phyloP scores from a whole-genome alignment of 2,888 invertebrate species.

The Gandaritis pyraliata region DNA sequence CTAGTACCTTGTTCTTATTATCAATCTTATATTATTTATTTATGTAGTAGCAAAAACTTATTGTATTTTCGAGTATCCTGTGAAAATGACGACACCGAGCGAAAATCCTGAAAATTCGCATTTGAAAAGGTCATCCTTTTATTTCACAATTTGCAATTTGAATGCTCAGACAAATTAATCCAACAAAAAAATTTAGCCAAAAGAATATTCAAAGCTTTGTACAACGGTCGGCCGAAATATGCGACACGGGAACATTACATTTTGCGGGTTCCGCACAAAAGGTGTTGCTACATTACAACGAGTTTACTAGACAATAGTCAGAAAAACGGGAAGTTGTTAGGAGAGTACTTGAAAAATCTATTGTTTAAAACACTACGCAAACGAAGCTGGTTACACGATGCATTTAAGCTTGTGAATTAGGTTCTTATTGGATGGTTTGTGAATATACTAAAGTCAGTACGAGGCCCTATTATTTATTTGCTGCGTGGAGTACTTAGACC shows the following conservation, averaged over 20 bases:
- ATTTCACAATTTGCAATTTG: slow-evolving; percentile 80
- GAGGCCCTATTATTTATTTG: too few species aligned
- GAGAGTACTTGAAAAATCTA: background rate
- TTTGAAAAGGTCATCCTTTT: slow-evolving; percentile 68
- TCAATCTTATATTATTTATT: too few species aligned
- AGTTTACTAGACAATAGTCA: slow-evolving; percentile 24
- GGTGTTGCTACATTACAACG: slow-evolving; percentile 34
- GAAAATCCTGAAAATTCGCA: slow-evolving; percentile 13
- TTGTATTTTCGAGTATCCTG: background rate
- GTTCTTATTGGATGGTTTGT: background rate
- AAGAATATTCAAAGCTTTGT: slow-evolving; percentile 66
- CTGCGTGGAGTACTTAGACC: too few species aligned
- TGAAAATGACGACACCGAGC: background rate
- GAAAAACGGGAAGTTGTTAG: slow-evolving; percentile 11
- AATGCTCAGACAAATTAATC: slow-evolving; percentile 82
- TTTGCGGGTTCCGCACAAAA: slow-evolving; percentile 34
- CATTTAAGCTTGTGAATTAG: background rate
- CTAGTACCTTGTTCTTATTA: too few species aligned
- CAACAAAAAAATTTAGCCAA: slow-evolving; percentile 73
- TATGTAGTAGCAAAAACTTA: too few species aligned
- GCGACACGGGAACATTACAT: slow-evolving; percentile 64
- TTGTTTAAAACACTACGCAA: slow-evolving; percentile 1
- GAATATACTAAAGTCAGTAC: background rate
- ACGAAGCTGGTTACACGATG: background rate
- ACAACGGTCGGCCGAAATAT: slow-evolving; percentile 69